Evolutionary conservation across 2,888 invertebrate genomes (phyloP).

Genomic region (Tenthredo distinguenda): DNA sequence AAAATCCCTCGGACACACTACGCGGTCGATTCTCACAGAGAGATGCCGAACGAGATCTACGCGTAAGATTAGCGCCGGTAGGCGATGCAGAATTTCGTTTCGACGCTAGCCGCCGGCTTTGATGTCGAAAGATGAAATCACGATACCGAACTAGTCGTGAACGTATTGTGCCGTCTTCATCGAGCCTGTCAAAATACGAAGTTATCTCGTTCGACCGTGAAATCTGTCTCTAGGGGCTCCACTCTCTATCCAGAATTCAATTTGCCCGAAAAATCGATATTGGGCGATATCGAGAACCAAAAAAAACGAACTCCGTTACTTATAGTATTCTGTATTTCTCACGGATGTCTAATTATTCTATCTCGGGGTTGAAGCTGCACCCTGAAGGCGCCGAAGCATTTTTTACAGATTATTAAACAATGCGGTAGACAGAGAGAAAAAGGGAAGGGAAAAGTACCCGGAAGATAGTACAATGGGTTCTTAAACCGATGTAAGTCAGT

Average conservation of each 20-base stretch:
- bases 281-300: background rate
- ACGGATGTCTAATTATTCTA: background rate
- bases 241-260: background rate
- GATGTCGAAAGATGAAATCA: constrained; percentile 53
- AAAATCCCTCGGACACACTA: constrained; percentile 36
- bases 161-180: constrained; percentile 52
- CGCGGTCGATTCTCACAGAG: constrained; percentile 27
- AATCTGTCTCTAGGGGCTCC: background rate
- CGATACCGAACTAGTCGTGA: constrained; percentile 44
- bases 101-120: constrained; percentile 52
- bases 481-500: background rate
- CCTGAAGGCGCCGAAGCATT: background rate
- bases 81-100: constrained; percentile 55
- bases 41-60: constrained; percentile 52
- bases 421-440: background rate
- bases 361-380: background rate
- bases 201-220: background rate
- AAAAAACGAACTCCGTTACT: background rate
- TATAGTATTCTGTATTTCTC: background rate
- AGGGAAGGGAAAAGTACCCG: background rate
- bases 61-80: constrained; percentile 53
- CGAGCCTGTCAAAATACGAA: constrained; percentile 51
- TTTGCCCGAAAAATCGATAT: background rate
- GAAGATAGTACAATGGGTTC: background rate
- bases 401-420: background rate